Evolutionary conservation across 1,140 invertebrate genomes (phyloP), one percentile per base, ranked within the genome.

Genomic region (Dendroctonus ponderosae): DNA sequence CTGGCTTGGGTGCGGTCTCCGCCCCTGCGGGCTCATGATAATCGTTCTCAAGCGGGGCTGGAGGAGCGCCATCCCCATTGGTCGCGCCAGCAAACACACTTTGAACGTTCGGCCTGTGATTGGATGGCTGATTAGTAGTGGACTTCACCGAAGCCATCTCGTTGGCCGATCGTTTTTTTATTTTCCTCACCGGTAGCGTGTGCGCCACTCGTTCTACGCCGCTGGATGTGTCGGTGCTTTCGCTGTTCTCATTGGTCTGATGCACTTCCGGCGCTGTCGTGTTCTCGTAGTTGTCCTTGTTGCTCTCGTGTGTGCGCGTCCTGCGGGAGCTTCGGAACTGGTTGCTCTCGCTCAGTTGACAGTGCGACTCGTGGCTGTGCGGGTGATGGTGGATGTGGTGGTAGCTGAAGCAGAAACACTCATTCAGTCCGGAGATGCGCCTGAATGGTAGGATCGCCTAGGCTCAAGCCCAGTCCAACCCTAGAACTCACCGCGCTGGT

Each of bases 181-280:
- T 78, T 75, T 83, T 84, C 14, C 81, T 71, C 4, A 79, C 79
- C 26, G 81, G 83, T 57, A 83, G 73, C 5, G 82, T 84, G 63
- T 79, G 80, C 5, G 81, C 79, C 64, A 80, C 78, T 52, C 80
- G 75, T 66, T 82, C 82, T 0, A 79, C 70, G 43, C 77, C 66
- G 68, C 76, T 78, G 9, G 79, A 79, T 9, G 76, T 78, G 61
- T 80, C 79, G 0, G 79, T 79, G 59, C 74, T 77, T 59, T 80
- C 78, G 53, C 73, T 77, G 56, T 75, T 73, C 39, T 75, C 79
- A 72, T 66, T 48, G 37, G 71, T 72, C 75, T 60, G 82, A 77
- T 58, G 77, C 73, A 76, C 60, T 66, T 78, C 76, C 5, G 73
- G 70, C 66, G 77, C 78, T 9, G 71, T 71, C 0, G 81, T 79